Conservation (phyloP, 2,888 invertebrate species). For the Drosophila paracracens region DNA sequence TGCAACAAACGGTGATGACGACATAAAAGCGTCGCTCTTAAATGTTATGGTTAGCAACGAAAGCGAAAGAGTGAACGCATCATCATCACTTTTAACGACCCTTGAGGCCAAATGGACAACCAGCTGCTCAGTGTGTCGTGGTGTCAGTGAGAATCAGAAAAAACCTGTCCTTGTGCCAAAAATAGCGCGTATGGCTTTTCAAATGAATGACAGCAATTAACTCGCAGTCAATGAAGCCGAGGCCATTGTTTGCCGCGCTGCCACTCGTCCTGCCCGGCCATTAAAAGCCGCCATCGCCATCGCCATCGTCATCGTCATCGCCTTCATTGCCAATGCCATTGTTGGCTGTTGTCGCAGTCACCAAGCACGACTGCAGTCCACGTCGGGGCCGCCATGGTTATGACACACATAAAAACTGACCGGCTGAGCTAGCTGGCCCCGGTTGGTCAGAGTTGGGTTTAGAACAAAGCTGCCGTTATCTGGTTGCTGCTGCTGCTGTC, state of each 20-base stretch:
- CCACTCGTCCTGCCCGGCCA: conserved; percentile 38
- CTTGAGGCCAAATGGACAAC: conserved; percentile 29
- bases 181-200: conserved; percentile 73
- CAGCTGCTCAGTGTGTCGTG: not conserved
- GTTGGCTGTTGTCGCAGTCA: conserved; percentile 18
- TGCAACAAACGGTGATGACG: conserved; percentile 42
- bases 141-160: not conserved
- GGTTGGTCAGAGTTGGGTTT: conserved; percentile 18
- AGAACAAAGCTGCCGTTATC: conserved; percentile 63
- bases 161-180: conserved; percentile 38
- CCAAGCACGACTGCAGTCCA: conserved; percentile 49
- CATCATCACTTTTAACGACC: conserved; percentile 75
- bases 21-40: conserved; percentile 52
- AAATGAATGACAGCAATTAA: conserved; percentile 81
- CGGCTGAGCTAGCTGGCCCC: conserved; percentile 19
- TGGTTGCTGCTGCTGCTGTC: conserved; percentile 28
- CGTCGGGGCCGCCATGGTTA: conserved; percentile 42
- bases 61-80: conserved; percentile 72
- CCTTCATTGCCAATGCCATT: conserved; percentile 9
- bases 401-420: conserved; percentile 69
- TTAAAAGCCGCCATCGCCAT: conserved; percentile 60
- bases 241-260: conserved; percentile 64
- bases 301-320: conserved; percentile 12
- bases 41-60: conserved; percentile 51
- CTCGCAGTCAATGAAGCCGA: conserved; percentile 73